Percentiles rank a stretch among this genome's conserved stretches.
Conservation (phyloP, 2,888 invertebrate genomes). For the Magallana nippona region DNA sequence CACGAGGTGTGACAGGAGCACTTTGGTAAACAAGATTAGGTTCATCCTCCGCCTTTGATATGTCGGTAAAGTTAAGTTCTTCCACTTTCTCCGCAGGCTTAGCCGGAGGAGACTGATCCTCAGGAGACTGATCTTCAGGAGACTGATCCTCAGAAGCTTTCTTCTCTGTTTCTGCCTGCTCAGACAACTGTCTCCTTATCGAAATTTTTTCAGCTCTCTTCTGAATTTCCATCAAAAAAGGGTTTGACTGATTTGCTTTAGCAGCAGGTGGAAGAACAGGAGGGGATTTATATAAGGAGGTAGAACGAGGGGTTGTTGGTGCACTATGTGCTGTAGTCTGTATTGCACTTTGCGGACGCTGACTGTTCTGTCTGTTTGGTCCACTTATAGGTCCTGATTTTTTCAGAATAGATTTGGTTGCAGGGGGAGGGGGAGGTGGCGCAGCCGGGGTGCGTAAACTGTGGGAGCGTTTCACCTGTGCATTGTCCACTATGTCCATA, state of each 20-base stretch:
- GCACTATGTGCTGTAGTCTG: neutral
- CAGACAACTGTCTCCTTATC: slow-evolving; percentile 59
- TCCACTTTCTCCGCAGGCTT: slow-evolving; percentile 35
- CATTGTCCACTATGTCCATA: slow-evolving; percentile 53
- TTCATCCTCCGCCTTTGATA: slow-evolving; percentile 46
- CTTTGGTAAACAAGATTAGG: slow-evolving; percentile 44
- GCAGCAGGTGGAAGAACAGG: slow-evolving; percentile 40
- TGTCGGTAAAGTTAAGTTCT: slow-evolving; percentile 48
- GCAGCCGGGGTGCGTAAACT: slow-evolving; percentile 41
- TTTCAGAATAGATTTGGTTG: slow-evolving; percentile 44
- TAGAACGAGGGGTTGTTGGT: neutral
- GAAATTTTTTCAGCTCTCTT: slow-evolving; percentile 56
- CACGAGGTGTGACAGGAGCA: slow-evolving; percentile 35
- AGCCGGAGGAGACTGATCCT: slow-evolving; percentile 38
- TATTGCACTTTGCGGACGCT: slow-evolving; percentile 26
- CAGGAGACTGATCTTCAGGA: slow-evolving; percentile 35
- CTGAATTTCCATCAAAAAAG: slow-evolving; percentile 61
- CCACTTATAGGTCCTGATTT: slow-evolving; percentile 22
- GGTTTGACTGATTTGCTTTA: slow-evolving; percentile 47
- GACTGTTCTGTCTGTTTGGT: slow-evolving; percentile 28
- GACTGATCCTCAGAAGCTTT: slow-evolving; percentile 38
- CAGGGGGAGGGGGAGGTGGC: slow-evolving; percentile 49
- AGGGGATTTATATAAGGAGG: slow-evolving; percentile 38
- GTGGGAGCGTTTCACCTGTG: slow-evolving; percentile 36
- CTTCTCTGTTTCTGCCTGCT: slow-evolving; percentile 44